Percentiles rank a stretch among this genome's conserved stretches.
Conservation (phyloP, 2,888 invertebrate genomes). For the Rugalucina vietnamica region DNA sequence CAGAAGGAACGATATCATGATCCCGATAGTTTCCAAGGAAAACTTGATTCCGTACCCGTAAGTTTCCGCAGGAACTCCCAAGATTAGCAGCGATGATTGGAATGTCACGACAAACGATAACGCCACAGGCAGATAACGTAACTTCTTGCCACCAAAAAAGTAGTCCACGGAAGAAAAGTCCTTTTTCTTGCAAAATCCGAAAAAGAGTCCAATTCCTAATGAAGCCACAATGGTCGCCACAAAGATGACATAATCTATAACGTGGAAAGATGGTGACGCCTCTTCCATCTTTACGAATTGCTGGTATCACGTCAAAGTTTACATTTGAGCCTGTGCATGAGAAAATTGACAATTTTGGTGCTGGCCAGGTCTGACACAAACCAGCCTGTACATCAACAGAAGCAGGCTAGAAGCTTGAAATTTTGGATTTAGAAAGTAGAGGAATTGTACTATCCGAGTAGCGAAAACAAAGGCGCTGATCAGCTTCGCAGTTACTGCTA, state of each 20-base stretch:
- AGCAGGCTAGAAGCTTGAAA: too few species aligned
- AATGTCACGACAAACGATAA: slow-evolving; percentile 47
- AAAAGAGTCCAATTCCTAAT: background rate
- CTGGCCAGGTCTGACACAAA: too few species aligned
- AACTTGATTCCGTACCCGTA: slow-evolving; percentile 29
- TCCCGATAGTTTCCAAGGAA: slow-evolving; percentile 17
- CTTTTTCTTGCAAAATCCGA: background rate
- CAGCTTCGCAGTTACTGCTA: too few species aligned
- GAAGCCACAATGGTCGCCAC: background rate
- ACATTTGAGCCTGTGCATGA: too few species aligned
- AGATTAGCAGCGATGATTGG: slow-evolving; percentile 43
- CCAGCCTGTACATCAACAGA: too few species aligned
- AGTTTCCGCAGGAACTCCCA: slow-evolving; percentile 32
- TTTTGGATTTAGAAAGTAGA: too few species aligned
- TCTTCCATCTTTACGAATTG: too few species aligned
- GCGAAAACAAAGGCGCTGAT: too few species aligned
- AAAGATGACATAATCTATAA: background rate
- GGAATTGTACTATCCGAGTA: too few species aligned
- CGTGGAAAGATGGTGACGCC: too few species aligned
- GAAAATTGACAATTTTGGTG: too few species aligned
- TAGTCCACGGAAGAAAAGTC: slow-evolving; percentile 14
- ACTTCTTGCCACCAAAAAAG: slow-evolving; percentile 31
- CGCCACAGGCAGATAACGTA: slow-evolving; percentile 15
- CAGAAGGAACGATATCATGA: slow-evolving; percentile 1
- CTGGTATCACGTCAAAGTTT: too few species aligned